Conservation (phyloP, 2,797 vertebrate genomes). For the Psittacula echo region DNA sequence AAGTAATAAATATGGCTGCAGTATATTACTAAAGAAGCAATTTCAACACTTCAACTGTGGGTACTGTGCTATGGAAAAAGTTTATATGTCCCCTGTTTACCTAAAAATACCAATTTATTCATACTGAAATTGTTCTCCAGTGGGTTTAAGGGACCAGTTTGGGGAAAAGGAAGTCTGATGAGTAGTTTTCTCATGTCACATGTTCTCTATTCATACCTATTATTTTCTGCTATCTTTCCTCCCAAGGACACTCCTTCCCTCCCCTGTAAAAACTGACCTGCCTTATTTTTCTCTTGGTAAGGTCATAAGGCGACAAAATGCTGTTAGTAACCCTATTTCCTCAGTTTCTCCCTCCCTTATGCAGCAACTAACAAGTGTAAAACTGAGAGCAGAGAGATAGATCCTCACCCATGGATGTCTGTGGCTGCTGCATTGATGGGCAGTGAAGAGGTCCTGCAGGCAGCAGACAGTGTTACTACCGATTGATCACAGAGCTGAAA, state of each 20-base stretch:
- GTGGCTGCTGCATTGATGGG: not conserved
- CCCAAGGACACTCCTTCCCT: fast-evolving
- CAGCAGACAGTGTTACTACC: not conserved
- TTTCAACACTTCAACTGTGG: not conserved
- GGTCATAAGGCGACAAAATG: not conserved
- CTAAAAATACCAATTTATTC: not conserved
- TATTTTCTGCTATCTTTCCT: not conserved
- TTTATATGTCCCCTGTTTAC: not conserved
- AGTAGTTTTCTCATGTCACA: not conserved
- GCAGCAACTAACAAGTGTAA: too few species aligned
- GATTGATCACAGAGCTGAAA: not conserved
- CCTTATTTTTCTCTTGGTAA: not conserved
- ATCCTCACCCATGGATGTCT: not conserved
- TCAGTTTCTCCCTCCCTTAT: not conserved
- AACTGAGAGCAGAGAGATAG: fast-evolving
- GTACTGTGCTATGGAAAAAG: not conserved
- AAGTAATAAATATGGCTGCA: not conserved
- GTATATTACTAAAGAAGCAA: not conserved
- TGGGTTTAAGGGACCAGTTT: not conserved
- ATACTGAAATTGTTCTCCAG: not conserved
- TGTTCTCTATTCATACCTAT: fast-evolving
- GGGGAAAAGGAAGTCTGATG: not conserved
- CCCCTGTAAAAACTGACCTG: not conserved
- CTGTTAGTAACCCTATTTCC: not conserved
- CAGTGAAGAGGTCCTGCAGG: not conserved